Base-by-base conservation (phyloP, 2,888 invertebrate genomes). In the Drosophila histrio region DNA sequence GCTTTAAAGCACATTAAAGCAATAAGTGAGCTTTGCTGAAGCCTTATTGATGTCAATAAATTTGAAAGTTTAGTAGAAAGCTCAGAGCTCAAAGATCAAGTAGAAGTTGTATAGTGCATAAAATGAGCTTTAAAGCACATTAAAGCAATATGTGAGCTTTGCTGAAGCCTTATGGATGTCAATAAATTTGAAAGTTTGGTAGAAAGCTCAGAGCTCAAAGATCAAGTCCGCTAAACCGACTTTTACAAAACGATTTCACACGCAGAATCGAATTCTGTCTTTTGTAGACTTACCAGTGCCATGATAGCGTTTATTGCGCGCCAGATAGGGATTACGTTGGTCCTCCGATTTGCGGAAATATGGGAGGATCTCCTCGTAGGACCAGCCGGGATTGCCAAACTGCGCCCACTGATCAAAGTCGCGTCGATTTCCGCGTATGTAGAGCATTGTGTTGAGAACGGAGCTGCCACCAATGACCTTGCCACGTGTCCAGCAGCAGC, bases 321-420 rank as follows among this genome's bases (percentile, higher is more conserved):
- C 96, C 83, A 97, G 92, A 89, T 97, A 97, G 0, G 97, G 97
- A 91, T 96, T 98, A 72, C 96, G 93, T 91, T 97, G 97, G 90
- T 97, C 97, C 90, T 97, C 93, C 0, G 97, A 97, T 90, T 97
- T 97, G 88, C 95, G 95, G 90, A 97, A 97, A 87, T 97, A 97
- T 0, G 95, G 95, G 30, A 97, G 91, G 0, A 97, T 93, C 71
- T 96, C 95, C 54, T 96, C 94, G 90, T 94, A 97, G 1, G 95
- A 94, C 98, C 98, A 98, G 2, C 98, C 98, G 0, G 94, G 93
- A 90, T 97, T 97, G 0, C 98, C 98, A 26, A 95, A 93, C 0
- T 94, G 93, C 32, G 95, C 96, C 98, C 98, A 98, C 53, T 95
- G 94, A 90, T 98, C 96, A 89, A 94, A 98, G 91, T 98, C 98